Conservation (phyloP, 1,140 invertebrate species). For the Drosophila nigrodunni region DNA sequence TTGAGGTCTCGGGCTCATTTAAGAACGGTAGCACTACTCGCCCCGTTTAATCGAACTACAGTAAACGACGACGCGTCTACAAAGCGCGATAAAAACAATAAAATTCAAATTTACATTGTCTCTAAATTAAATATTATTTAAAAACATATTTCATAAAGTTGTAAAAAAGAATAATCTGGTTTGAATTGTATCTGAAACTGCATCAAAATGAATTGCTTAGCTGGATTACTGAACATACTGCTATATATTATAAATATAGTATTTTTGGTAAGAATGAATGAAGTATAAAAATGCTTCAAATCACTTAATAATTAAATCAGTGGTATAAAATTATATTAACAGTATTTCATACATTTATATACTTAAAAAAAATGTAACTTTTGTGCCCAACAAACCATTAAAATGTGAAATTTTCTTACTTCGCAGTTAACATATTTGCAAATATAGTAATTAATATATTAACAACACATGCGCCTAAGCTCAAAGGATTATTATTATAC, state of each 20-base stretch:
- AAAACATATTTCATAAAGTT: slow-evolving; percentile 7
- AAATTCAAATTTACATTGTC: slow-evolving; percentile 8
- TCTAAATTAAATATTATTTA: slow-evolving; percentile 7
- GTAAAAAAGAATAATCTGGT: slow-evolving; percentile 1
- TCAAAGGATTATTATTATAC: slow-evolving; percentile 36
- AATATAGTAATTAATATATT: slow-evolving; percentile 1
- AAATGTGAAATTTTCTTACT: neutral
- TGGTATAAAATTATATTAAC: too few relatives aligned
- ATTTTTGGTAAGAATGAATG: slow-evolving; percentile 68
- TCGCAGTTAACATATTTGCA: slow-evolving; percentile 1
- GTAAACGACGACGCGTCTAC: slow-evolving; percentile 69
- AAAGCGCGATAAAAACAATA: slow-evolving; percentile 59
- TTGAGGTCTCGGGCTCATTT: slow-evolving; percentile 42
- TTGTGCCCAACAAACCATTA: neutral
- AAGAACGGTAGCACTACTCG: slow-evolving; percentile 54
- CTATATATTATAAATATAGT: slow-evolving; percentile 67
- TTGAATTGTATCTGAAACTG: slow-evolving; percentile 14
- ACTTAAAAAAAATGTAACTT: too few relatives aligned
- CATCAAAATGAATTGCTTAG: slow-evolving; percentile 67
- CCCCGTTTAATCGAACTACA: slow-evolving; percentile 66
- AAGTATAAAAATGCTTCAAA: neutral
- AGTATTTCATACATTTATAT: too few relatives aligned
- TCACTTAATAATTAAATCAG: too few relatives aligned
- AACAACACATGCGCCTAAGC: slow-evolving; percentile 20
- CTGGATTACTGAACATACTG: slow-evolving; percentile 67